Evolutionary conservation across 1,140 invertebrate species (phyloP).

Genomic region (Drosophila ironensis): DNA sequence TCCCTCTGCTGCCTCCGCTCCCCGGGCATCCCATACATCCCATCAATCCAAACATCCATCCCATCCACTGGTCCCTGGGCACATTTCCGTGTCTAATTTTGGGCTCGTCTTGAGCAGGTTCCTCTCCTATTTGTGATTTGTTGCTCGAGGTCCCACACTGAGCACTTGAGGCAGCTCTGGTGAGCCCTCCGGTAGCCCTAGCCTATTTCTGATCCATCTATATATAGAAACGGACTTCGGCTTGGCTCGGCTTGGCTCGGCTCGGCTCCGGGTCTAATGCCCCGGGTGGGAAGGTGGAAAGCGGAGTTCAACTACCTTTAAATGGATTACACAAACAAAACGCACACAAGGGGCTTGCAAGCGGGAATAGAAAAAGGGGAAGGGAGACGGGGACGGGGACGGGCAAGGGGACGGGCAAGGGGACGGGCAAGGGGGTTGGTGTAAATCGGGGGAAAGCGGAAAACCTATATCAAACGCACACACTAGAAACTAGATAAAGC

Average conservation of each 20-base stretch:
- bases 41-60: no score
- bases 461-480: conserved; percentile 47
- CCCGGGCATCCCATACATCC: no score
- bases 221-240: conserved; percentile 26
- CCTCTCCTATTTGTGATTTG: neutral
- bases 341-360: conserved; percentile 7
- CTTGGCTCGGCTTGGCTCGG: conserved; percentile 14
- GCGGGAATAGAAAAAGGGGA: no score
- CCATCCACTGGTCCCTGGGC: no score
- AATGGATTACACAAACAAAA: conserved; percentile 69
- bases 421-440: neutral
- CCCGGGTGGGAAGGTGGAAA: conserved; percentile 15
- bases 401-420: neutral
- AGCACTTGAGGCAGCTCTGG: neutral
- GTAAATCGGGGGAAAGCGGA: conserved; percentile 5
- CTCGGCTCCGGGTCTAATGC: conserved; percentile 28
- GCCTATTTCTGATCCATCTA: conserved; percentile 23
- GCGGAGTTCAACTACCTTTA: conserved; percentile 76
- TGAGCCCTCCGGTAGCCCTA: neutral
- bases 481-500: conserved; percentile 26
- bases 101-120: conserved; percentile 34
- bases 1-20: no score
- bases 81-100: conserved; percentile 26
- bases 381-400: neutral
- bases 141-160: conserved; percentile 5